These are phyloP conservation scores for Cordilura impudica DNA, from an alignment of 2,888 invertebrate genomes.

Conservation along the genomic window DNA sequence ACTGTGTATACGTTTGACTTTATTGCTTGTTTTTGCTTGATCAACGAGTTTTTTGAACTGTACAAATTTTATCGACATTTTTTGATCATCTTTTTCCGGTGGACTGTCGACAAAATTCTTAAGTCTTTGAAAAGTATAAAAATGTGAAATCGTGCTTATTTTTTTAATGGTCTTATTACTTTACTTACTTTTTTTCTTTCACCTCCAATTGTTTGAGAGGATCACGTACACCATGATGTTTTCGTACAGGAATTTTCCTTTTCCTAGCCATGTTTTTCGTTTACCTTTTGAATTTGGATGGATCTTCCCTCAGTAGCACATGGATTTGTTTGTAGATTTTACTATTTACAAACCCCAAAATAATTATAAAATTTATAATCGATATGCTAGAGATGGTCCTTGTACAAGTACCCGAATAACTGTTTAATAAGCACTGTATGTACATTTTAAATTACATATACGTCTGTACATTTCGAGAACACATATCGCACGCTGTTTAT, in stretches of 20 bases:
- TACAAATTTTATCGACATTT: conserved; percentile 85
- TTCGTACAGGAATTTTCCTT: conserved; percentile 89
- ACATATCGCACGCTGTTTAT: too few species aligned
- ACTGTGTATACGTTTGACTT: conserved; percentile 69
- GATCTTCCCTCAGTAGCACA: not conserved
- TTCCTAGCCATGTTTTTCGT: conserved; percentile 79
- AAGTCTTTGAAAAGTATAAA: conserved; percentile 78
- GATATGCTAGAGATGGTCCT: not conserved
- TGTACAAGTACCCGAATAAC: too few species aligned
- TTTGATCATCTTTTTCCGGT: conserved; percentile 84
- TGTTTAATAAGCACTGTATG: too few species aligned
- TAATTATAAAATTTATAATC: not conserved
- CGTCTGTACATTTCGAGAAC: too few species aligned
- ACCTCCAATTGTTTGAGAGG: conserved; percentile 83
- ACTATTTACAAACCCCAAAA: not conserved
- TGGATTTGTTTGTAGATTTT: conserved; percentile 22
- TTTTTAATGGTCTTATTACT: not conserved
- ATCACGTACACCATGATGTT: conserved; percentile 88
- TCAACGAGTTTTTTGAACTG: conserved; percentile 82
- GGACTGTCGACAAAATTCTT: conserved; percentile 87
- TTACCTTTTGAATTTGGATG: not conserved
- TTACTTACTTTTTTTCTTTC: conserved; percentile 79
- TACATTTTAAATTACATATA: too few species aligned
- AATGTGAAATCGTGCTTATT: not conserved
- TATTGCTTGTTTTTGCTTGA: conserved; percentile 75